Conservation (phyloP, 2,888 invertebrate genomes). For the Sacculina carcini region DNA sequence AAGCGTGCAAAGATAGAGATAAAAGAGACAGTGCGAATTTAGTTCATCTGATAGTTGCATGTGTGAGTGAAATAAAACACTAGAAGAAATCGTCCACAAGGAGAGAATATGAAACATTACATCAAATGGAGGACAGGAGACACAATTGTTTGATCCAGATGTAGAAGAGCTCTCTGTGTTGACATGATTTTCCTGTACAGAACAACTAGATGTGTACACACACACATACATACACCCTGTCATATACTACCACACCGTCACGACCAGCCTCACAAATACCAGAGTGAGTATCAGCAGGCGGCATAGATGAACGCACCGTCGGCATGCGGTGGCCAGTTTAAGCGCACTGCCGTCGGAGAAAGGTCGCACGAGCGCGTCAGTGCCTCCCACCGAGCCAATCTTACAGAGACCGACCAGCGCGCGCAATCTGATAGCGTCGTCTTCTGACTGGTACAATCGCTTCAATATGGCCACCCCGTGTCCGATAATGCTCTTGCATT, state of each 20-base stretch:
- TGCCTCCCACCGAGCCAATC: conserved; percentile 75
- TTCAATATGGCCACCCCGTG: conserved; percentile 85
- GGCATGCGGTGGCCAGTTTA: conserved; percentile 78
- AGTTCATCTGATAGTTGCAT: too few species aligned
- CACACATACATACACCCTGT: not conserved
- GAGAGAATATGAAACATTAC: too few species aligned
- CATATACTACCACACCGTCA: not conserved
- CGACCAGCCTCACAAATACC: too few species aligned
- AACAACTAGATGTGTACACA: too few species aligned
- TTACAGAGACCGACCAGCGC: conserved; percentile 85
- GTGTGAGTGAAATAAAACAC: too few species aligned
- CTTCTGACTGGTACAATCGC: conserved; percentile 59
- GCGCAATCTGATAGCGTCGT: conserved; percentile 67
- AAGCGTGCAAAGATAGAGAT: not conserved
- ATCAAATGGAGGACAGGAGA: too few species aligned
- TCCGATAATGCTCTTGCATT: conserved; percentile 61
- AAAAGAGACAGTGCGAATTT: too few species aligned
- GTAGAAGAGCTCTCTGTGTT: too few species aligned
- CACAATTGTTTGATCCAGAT: too few species aligned
- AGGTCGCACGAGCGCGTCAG: conserved; percentile 74
- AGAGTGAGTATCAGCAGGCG: not conserved
- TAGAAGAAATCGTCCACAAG: too few species aligned
- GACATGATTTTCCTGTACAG: not conserved
- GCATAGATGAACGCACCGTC: conserved; percentile 26
- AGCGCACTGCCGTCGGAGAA: conserved; percentile 84